These are phyloP conservation scores for Sardina pilchardus DNA, from an alignment of 2,113 vertebrate species.

Conservation along the genomic window DNA sequence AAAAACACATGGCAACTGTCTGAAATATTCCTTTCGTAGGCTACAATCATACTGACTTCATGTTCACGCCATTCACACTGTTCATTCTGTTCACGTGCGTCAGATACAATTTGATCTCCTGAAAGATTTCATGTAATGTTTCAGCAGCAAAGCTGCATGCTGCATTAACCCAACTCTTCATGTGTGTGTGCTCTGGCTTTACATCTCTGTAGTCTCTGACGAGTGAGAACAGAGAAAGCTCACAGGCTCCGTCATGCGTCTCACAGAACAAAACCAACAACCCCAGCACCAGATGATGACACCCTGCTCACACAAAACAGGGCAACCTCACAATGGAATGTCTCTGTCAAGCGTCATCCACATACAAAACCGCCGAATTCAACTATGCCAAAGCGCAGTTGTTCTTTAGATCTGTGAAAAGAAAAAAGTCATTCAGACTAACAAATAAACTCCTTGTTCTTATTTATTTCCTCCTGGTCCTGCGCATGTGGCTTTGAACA, in stretches of 20 bases:
- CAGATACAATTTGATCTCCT: background rate
- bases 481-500: background rate
- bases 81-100: background rate
- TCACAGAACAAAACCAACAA: background rate
- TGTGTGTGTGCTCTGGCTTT: background rate
- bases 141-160: background rate
- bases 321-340: background rate
- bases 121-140: background rate
- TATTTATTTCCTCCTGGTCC: background rate
- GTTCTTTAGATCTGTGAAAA: background rate
- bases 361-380: background rate
- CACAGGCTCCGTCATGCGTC: background rate
- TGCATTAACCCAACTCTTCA: background rate
- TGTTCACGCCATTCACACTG: background rate
- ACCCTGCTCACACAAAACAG: slow-evolving; percentile 1
- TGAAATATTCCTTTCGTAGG: background rate
- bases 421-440: background rate
- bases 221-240: background rate
- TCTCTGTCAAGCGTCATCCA: background rate
- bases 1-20: background rate
- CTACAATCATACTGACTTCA: background rate
- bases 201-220: background rate
- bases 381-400: background rate
- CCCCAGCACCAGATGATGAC: background rate
- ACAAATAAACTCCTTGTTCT: background rate